phyloP scores from a whole-genome alignment of 2,113 vertebrate genomes.

The Mystacornis crossleyi region DNA sequence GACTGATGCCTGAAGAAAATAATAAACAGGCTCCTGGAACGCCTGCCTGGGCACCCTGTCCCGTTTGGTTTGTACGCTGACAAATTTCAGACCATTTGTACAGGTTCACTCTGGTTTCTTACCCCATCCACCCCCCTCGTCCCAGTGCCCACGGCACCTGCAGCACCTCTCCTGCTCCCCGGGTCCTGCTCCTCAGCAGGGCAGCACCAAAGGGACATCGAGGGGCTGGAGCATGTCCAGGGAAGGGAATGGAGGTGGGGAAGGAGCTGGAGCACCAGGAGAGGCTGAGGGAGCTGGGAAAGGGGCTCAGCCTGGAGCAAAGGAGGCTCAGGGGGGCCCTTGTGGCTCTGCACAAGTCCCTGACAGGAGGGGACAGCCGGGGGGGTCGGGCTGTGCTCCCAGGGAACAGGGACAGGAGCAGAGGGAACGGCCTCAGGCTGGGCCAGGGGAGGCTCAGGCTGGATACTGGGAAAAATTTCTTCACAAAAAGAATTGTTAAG shows the following conservation, averaged over 20 bases:
- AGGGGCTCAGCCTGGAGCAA: neutral
- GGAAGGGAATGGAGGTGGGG: neutral
- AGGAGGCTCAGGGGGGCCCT: neutral
- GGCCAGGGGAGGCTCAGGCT: neutral
- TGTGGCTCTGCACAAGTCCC: neutral
- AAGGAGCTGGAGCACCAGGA: neutral
- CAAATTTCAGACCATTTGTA: neutral
- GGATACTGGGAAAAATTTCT: neutral
- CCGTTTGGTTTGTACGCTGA: too few relatives aligned
- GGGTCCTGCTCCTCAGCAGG: neutral
- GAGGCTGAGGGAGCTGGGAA: neutral
- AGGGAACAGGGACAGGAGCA: neutral
- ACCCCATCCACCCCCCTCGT: rapidly evolving
- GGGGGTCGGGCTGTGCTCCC: neutral
- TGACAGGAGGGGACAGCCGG: neutral
- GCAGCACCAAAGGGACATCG: neutral
- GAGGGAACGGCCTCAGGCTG: rapidly evolving
- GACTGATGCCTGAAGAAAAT: too few relatives aligned
- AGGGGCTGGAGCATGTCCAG: neutral
- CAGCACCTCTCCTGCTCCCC: rapidly evolving
- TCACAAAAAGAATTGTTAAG: neutral
- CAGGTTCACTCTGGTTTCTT: rapidly evolving
- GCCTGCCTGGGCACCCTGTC: too few relatives aligned
- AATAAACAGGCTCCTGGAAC: too few relatives aligned
- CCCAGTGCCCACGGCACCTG: rapidly evolving